A percentile compares a stretch with the other conserved stretches of the same genome.
Conservation (phyloP, 92 coral and sea anemone genomes). For the Parazoanthus atlanticus region DNA sequence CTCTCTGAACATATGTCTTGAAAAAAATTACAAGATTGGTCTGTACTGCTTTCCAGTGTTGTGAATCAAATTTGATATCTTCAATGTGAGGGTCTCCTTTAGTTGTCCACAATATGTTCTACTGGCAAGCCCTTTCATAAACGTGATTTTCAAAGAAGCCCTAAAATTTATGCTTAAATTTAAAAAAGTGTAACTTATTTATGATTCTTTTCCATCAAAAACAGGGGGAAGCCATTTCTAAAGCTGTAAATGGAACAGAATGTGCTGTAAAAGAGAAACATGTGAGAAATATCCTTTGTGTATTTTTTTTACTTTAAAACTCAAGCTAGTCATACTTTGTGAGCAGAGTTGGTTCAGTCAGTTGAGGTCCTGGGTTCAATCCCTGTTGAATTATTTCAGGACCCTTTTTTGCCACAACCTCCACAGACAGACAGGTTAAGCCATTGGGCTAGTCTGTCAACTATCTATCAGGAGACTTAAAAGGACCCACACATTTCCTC, state of each 20-base stretch:
- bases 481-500: too few species aligned
- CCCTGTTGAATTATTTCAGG: too few species aligned
- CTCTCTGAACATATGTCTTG: constrained; percentile 7
- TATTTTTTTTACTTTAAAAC: not conserved
- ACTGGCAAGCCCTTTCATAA: not conserved
- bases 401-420: too few species aligned
- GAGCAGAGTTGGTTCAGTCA: too few species aligned
- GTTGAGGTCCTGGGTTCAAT: too few species aligned
- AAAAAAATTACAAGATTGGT: not conserved
- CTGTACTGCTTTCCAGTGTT: constrained; percentile 2
- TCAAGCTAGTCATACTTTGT: too few species aligned
- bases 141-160: not conserved
- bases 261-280: constrained; percentile 97
- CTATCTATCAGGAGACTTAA: too few species aligned
- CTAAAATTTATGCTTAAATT: not conserved
- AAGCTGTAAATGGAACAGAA: constrained; percentile 91
- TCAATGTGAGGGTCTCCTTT: constrained; percentile 36
- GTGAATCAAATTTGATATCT: constrained; percentile 31
- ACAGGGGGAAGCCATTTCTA: constrained; percentile 90
- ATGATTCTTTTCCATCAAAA: not conserved
- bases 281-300: constrained; percentile 97
- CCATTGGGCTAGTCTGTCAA: too few species aligned
- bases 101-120: constrained; percentile 33
- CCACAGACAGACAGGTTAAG: too few species aligned
- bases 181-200: too few species aligned